Base-by-base conservation (phyloP, 2,888 invertebrate genomes). In the Rotaria socialis region DNA sequence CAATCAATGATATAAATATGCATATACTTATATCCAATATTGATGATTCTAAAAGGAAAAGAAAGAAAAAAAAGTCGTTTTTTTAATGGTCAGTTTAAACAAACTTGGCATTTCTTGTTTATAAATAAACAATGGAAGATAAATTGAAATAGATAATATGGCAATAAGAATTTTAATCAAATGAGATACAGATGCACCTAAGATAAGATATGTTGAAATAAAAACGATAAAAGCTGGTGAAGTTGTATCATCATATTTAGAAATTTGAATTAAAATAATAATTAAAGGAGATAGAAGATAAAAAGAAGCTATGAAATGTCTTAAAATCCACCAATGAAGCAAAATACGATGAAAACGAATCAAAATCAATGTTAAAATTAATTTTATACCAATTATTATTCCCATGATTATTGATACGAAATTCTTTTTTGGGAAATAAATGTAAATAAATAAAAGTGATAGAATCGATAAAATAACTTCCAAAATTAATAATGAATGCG, bases 101-200 rank as follows among this genome's bases (percentile, higher is more conserved):
- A 52, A 47, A 84, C 47, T 84, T 84, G 50, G 2, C 2, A 41
- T 35, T 24, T 35, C 22, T 22, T 7, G 16, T 75, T 27, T 43
- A 14, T 7, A 35, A 14, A 75, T 75, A 19, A 47, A 27, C 47
- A 47, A 84, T 14, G 84, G 52, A 47, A 84, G 52, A 52, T 84
- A 84, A 84, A 84, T 84, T 43, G 27, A 47, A n/a, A 84, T 84
- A 1, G 47, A 47, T 50, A 50, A 47, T 47, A 84, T 47, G 24
- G 47, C 47, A 84, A 84, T 84, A 67, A 67, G 84, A 7, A 43
- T 16, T 50, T 50, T 84, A 24, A 84, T 84, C 52, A 84, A 84
- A 84, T 84, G 84, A n/a, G 52, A 84, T 84, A 52, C 14, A 47
- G 52, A 50, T 84, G 52, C 84, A 84, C 52, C 50, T 84, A 84